A percentile compares a stretch with the other conserved stretches of the same genome.
Evolutionary conservation across 2,797 vertebrate species (phyloP).

Genomic region (Ambastaia sidthimunki): DNA sequence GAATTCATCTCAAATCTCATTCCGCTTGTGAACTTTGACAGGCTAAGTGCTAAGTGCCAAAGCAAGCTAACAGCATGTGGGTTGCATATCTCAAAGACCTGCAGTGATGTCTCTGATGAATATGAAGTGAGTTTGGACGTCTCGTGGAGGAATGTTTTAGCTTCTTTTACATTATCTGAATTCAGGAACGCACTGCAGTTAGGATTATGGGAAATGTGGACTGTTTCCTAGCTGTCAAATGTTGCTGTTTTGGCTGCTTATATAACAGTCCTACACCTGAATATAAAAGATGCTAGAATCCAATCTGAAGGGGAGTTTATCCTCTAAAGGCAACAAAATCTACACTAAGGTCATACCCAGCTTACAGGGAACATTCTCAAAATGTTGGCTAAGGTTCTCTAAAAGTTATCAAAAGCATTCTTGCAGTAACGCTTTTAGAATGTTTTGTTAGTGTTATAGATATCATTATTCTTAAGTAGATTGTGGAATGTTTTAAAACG

Average conservation of each 20-base stretch:
- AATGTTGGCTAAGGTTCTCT: too few species aligned
- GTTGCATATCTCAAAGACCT: neutral
- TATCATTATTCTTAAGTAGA: too few species aligned
- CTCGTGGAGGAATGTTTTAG: neutral
- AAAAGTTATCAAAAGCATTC: too few species aligned
- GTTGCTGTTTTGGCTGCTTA: neutral
- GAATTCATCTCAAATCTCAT: slow-evolving; percentile 10
- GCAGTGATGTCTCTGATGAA: neutral
- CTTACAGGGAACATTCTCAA: too few species aligned
- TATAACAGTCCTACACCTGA: slow-evolving; percentile 15
- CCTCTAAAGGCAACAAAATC: neutral
- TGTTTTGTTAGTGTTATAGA: too few species aligned
- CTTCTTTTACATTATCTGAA: too few species aligned
- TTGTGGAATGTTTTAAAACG: too few species aligned
- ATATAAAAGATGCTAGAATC: neutral
- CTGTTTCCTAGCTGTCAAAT: neutral
- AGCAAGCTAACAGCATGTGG: neutral
- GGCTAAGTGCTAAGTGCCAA: neutral
- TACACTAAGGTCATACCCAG: neutral
- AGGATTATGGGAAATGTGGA: neutral
- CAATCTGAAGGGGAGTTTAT: neutral
- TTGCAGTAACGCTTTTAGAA: too few species aligned
- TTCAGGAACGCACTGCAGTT: neutral
- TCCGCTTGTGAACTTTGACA: neutral
- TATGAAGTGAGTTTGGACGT: neutral